Base-by-base conservation (phyloP, 2,113 vertebrate species). In the Hiodon alosoides region DNA sequence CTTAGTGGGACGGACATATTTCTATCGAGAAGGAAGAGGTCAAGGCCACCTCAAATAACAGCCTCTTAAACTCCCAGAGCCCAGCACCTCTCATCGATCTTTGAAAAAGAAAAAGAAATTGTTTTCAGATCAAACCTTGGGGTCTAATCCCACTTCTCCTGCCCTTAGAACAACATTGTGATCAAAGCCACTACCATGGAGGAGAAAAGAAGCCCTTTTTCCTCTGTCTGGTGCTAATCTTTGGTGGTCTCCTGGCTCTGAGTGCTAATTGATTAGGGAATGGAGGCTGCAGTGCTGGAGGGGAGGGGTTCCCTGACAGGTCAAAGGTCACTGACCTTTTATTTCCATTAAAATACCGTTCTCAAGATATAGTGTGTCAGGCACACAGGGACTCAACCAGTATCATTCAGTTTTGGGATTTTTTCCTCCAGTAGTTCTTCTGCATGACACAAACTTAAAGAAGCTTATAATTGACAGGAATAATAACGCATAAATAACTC, bases 261-360 rank as follows among this genome's bases (percentile, higher is more conserved):
- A 87, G 87, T 81, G 78, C 82, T 91, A 91, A 91, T 90, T 91
- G 89, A 90, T 90, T 91, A 87, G 89, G 81, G 88, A 87, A 82
- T 78, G 73, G 65, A 83, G 54, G 64, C 65, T 14, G 54, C 55
- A 9, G 46, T 68, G 53, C 52, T 68, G 46, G 53, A 53, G 64
- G 66, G 73, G 53, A 67, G 51, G 50, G 64, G 54, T 75, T 65
- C 46, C 10, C 14, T 6, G 9, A 65, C 53, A 46, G 47, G 46
- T 16, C 46, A 57, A 75, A 68, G 73, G 65, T 75, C 54, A 68
- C 4, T 4, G 47, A 14, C 65, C 65, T 59, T 65, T 57, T 46
- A 17, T 14, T 62, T 67, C 73, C 13, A 17, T 52, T 68, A 55
- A 75, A 59, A 54, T 55, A 75, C 65, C 68, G 67, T 75, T 75